Evolutionary conservation across 2,113 vertebrate genomes (phyloP), one percentile per base, ranked within the genome.

Genomic region (Uropsilus gracilis): DNA sequence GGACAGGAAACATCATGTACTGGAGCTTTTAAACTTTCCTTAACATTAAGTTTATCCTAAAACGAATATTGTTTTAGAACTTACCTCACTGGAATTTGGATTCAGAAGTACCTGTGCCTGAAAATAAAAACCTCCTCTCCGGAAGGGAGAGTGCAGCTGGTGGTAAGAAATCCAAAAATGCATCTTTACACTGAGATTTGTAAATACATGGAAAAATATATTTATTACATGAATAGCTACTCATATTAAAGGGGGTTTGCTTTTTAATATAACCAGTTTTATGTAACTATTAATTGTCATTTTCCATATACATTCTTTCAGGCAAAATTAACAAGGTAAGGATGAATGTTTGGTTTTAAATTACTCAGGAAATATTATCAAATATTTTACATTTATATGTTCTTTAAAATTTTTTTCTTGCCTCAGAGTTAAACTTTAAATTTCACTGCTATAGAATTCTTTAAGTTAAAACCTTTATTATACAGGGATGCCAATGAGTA

Each of bases 241-340:
- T 88, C 16, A 50, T 64, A 53, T 82, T n/a, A 53, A 92, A 72
- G 85, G 95, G 88, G 73, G 55, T 24, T 94, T 94, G 55, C 6
- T 83, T 91, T 96, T 57, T 69, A 64, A 32, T 87, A 39, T 73
- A 37, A 87, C 42, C 48, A 68, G n/a, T 73, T 44, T 89, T 78
- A 22, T 87, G 20, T 87, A 95, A 95, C 73, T 93, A 95, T 84
- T 89, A 96, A 97, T 81, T 95, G 76, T 94, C 73, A 91, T 87
- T 95, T 55, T 90, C 71, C 53, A 90, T 91, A 89, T 24, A 95
- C 42, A 87, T 97, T 95, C 72, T 97, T 97, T 71, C 97, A 97
- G 96, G 96, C 75, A 92, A 89, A 86, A 94, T 91, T 63, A 95
- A 96, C 82, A 97, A 97, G 97, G 97, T 98, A 98, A 97, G 97